phyloP scores from a whole-genome alignment of 2,797 vertebrate genomes.

The Smutsia gigantea region DNA sequence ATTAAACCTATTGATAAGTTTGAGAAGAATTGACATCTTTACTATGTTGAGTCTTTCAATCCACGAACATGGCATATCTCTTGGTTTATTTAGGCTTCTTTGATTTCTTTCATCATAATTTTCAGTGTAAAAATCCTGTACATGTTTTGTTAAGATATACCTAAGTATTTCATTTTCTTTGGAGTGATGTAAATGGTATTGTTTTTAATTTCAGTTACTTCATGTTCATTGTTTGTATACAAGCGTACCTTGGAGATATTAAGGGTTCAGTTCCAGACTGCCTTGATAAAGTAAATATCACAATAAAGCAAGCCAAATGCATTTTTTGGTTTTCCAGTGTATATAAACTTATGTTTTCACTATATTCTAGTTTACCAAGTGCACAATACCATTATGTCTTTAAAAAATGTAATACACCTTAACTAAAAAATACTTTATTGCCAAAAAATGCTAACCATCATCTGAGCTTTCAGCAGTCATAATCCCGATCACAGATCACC shows the following conservation, averaged over 20 bases:
- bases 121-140: neutral
- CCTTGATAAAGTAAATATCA: no score
- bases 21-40: neutral
- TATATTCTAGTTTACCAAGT: no score
- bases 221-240: neutral
- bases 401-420: no score
- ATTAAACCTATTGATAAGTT: neutral
- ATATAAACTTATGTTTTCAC: no score
- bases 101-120: neutral
- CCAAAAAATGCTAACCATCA: no score
- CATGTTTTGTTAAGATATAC: neutral
- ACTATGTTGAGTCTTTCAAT: neutral
- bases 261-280: no score
- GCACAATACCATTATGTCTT: no score
- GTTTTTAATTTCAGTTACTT: neutral
- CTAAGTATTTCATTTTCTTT: neutral
- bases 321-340: no score
- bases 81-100: neutral
- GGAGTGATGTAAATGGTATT: neutral
- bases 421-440: no score
- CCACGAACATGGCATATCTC: neutral
- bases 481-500: no score
- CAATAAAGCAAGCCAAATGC: no score
- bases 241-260: neutral
- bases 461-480: no score